Percentiles rank a stretch among this genome's conserved stretches.
phyloP scores from a whole-genome alignment of 2,113 vertebrate genomes.

The Neogobius melanostomus region DNA sequence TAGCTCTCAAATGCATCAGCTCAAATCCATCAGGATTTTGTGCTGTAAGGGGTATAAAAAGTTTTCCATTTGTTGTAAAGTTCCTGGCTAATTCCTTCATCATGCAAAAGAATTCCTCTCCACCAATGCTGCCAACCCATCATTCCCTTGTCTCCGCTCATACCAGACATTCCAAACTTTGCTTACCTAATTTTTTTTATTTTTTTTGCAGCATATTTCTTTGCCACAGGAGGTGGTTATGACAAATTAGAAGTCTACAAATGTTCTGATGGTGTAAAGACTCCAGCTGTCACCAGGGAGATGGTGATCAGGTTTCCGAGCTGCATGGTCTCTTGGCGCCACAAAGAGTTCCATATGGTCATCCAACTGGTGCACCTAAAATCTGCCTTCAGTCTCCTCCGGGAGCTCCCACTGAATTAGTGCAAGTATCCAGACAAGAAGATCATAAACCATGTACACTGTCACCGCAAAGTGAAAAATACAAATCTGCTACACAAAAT shows the following conservation, averaged over 20 bases:
- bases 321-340: conserved; percentile 95
- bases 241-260: conserved; percentile 99
- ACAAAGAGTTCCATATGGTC: conserved; percentile 99
- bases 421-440: conserved; percentile 56
- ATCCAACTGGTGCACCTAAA: conserved; percentile 96
- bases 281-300: conserved; percentile 99
- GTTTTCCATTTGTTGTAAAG: neutral
- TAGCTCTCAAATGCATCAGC: too few relatives aligned
- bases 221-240: conserved; percentile 99
- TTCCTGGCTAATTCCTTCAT: neutral
- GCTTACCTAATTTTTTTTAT: conserved; percentile 79
- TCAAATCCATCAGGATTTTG: too few relatives aligned
- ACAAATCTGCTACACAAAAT: neutral
- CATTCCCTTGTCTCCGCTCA: conserved; percentile 17
- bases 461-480: neutral
- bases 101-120: conserved; percentile 11
- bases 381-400: conserved; percentile 79
- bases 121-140: neutral
- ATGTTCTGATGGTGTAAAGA: conserved; percentile 99
- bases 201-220: conserved; percentile 90
- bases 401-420: conserved; percentile 79
- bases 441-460: conserved; percentile 36
- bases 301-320: conserved; percentile 98
- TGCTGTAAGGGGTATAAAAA: neutral
- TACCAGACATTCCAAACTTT: conserved; percentile 76